Evolutionary conservation across 2,888 invertebrate genomes (phyloP).

Genomic region (Hartigia nigra): DNA sequence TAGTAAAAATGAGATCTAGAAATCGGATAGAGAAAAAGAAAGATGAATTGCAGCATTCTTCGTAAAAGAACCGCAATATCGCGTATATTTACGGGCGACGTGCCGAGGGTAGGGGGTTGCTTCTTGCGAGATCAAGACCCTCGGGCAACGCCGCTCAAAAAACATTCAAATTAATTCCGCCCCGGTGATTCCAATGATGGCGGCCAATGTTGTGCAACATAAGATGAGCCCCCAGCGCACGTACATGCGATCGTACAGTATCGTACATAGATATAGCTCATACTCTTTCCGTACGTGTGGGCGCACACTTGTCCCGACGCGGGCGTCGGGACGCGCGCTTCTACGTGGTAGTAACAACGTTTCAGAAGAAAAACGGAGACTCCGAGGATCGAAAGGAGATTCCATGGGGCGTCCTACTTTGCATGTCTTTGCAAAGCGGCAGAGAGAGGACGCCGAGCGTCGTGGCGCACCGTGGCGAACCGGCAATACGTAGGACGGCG

Average conservation of each 20-base stretch:
- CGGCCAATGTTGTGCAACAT: conserved; percentile 58
- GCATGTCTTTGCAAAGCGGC: conserved; percentile 41
- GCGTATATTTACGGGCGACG: conserved; percentile 53
- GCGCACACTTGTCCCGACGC: conserved; percentile 35
- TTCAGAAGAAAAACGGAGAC: conserved; percentile 25
- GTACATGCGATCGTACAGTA: not conserved
- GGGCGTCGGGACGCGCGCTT: conserved; percentile 22
- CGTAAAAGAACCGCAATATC: conserved; percentile 42
- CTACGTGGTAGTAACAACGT: conserved; percentile 43
- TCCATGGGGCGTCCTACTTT: conserved; percentile 38
- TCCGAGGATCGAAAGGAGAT: conserved; percentile 12
- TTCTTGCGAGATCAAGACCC: conserved; percentile 51
- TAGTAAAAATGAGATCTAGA: not conserved
- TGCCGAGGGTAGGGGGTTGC: conserved; percentile 33
- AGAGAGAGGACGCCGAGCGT: conserved; percentile 37
- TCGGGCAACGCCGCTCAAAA: conserved; percentile 52
- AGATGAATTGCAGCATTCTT: conserved; percentile 22
- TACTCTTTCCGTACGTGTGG: not conserved
- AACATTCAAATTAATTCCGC: conserved; percentile 64
- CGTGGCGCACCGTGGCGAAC: conserved; percentile 30
- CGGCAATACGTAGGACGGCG: conserved; percentile 21
- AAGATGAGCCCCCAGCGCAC: conserved; percentile 39
- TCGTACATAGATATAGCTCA: not conserved
- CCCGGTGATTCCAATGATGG: conserved; percentile 58
- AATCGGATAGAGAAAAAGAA: conserved; percentile 9